phyloP scores from a whole-genome alignment of 2,888 invertebrate species.

The Formica aserva region DNA sequence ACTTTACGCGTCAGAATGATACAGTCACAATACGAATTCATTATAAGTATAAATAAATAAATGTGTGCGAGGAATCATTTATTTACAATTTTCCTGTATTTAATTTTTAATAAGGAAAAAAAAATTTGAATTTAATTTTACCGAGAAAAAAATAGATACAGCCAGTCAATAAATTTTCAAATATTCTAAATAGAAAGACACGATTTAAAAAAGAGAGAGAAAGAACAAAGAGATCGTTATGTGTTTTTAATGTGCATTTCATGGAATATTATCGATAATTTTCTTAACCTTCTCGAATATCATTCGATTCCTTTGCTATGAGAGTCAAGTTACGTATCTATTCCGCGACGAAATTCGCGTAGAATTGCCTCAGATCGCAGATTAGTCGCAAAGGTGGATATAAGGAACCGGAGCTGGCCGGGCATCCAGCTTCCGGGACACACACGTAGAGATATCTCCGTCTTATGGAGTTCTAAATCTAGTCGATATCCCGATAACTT shows the following conservation, averaged over 20 bases:
- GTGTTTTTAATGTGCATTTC: neutral
- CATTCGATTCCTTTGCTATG: conserved; percentile 45
- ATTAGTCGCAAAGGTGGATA: conserved; percentile 58
- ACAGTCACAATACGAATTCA: conserved; percentile 1
- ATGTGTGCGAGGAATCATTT: conserved; percentile 1
- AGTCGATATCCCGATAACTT: conserved; percentile 66
- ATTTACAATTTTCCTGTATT: conserved; percentile 10
- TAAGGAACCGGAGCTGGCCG: conserved; percentile 46
- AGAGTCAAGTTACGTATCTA: conserved; percentile 54
- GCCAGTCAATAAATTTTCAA: conserved; percentile 9
- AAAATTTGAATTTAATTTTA: conserved; percentile 1
- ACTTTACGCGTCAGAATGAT: neutral
- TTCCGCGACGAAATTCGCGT: conserved; percentile 53
- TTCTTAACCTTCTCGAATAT: conserved; percentile 37
- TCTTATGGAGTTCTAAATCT: conserved; percentile 67
- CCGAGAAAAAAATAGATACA: neutral
- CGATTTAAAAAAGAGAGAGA: neutral
- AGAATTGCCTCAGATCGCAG: conserved; percentile 55
- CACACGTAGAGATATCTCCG: conserved; percentile 43
- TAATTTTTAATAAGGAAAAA: conserved; percentile 1
- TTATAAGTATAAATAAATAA: conserved; percentile 33
- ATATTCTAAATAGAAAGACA: neutral
- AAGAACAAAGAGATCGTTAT: neutral
- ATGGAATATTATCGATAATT: conserved; percentile 33
- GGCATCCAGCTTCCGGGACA: conserved; percentile 59